phyloP scores from a whole-genome alignment of 2,113 vertebrate species.

The Sialia sialis region DNA sequence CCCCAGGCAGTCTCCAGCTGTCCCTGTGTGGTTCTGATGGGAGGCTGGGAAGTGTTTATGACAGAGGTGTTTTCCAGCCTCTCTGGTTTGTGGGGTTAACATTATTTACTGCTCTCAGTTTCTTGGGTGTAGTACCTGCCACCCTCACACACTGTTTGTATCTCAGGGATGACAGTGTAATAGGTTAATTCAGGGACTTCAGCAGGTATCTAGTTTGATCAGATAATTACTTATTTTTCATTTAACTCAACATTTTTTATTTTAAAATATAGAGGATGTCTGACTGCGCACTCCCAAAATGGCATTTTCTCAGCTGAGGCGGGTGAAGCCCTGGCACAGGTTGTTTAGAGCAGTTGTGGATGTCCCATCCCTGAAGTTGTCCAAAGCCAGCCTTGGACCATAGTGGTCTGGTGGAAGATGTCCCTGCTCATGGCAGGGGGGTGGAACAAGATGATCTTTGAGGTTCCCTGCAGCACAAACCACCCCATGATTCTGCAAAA shows the following conservation, averaged over 20 bases:
- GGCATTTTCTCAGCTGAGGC: not conserved
- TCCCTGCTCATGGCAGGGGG: not conserved
- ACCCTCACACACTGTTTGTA: not conserved
- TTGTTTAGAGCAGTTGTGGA: not conserved
- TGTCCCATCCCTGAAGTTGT: not conserved
- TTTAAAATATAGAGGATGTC: not conserved
- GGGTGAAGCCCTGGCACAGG: not conserved
- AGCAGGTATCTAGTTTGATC: not conserved
- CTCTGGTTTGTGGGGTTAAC: not conserved
- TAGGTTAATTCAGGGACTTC: not conserved
- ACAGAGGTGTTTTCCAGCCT: not conserved
- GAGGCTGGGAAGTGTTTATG: not conserved
- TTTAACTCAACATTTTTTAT: not conserved
- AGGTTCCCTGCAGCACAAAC: not conserved
- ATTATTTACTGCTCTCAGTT: not conserved
- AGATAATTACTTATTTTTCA: not conserved
- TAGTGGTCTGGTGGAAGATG: not conserved
- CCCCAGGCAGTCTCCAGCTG: not conserved
- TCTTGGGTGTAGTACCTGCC: not conserved
- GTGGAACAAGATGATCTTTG: not conserved
- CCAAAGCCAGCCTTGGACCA: not conserved
- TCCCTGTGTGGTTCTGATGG: not conserved
- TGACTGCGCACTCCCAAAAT: accelerated
- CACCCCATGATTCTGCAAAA: not conserved
- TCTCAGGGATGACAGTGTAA: not conserved